Conservation (phyloP, 2,888 invertebrate genomes). For the Cosmia trapezina region DNA sequence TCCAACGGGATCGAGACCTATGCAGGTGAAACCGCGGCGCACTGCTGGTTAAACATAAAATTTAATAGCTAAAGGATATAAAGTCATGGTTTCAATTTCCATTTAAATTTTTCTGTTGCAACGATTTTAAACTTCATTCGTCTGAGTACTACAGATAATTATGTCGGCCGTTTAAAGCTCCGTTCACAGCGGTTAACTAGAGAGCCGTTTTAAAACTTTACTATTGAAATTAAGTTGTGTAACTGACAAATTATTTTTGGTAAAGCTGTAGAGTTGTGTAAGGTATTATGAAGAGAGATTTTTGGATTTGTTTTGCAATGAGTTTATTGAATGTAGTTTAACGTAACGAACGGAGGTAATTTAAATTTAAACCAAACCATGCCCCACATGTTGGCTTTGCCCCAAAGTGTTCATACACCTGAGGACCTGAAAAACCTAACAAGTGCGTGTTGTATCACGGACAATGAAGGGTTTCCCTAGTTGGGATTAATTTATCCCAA, state of each 20-base stretch:
- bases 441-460: too few species aligned
- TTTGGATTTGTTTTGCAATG: background rate
- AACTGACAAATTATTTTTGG: slow-evolving; percentile 40
- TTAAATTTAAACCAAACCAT: too few species aligned
- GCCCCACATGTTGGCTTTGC: too few species aligned
- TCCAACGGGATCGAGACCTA: too few species aligned
- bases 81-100: slow-evolving; percentile 48
- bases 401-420: too few species aligned
- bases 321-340: background rate
- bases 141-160: slow-evolving; percentile 62
- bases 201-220: slow-evolving; percentile 52
- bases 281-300: background rate
- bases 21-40: too few species aligned
- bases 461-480: too few species aligned
- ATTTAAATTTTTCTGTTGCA: slow-evolving; percentile 50
- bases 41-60: background rate
- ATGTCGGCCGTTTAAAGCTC: slow-evolving; percentile 48
- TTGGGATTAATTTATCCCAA: too few species aligned
- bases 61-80: slow-evolving; percentile 3
- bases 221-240: slow-evolving; percentile 44
- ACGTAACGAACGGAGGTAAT: too few species aligned
- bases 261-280: background rate
- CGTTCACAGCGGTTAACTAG: slow-evolving; percentile 41
- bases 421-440: too few species aligned
- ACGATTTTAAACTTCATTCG: slow-evolving; percentile 62